Conservation (phyloP, 2,113 vertebrate species). For the Ondatra zibethicus region DNA sequence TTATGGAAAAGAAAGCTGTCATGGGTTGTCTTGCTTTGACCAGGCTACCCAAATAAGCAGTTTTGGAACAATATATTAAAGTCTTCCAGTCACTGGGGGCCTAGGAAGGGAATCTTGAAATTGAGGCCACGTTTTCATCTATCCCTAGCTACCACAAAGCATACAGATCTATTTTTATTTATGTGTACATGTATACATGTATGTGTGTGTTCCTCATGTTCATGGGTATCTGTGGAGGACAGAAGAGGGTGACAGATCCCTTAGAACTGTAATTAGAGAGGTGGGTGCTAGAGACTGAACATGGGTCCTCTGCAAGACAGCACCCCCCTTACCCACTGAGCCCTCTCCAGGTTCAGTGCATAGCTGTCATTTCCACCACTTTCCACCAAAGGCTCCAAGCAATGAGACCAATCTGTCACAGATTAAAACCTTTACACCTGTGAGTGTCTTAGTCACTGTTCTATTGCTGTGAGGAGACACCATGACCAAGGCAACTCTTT, state of each 20-base stretch:
- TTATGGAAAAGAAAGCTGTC: too few species aligned
- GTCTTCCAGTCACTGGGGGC: neutral
- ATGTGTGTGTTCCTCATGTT: neutral
- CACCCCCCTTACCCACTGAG: too few species aligned
- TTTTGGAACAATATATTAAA: neutral
- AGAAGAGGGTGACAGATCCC: neutral
- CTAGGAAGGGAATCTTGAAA: neutral
- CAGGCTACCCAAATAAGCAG: neutral
- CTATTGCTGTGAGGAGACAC: neutral
- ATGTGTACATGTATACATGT: neutral
- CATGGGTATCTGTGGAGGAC: neutral
- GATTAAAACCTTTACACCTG: neutral
- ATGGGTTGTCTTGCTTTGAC: neutral
- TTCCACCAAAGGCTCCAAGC: neutral
- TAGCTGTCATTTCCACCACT: neutral
- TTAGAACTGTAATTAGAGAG: neutral
- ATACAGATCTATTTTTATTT: neutral
- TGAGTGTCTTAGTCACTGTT: neutral
- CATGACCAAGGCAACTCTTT: neutral
- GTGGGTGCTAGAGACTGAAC: too few species aligned
- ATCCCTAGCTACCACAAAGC: too few species aligned
- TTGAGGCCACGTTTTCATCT: neutral
- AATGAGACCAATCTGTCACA: neutral
- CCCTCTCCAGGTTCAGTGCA: neutral
- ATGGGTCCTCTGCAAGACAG: neutral